Evolutionary conservation across 2,113 vertebrate genomes (phyloP), one percentile per base, ranked within the genome.

Genomic region (Ranitomeya variabilis): DNA sequence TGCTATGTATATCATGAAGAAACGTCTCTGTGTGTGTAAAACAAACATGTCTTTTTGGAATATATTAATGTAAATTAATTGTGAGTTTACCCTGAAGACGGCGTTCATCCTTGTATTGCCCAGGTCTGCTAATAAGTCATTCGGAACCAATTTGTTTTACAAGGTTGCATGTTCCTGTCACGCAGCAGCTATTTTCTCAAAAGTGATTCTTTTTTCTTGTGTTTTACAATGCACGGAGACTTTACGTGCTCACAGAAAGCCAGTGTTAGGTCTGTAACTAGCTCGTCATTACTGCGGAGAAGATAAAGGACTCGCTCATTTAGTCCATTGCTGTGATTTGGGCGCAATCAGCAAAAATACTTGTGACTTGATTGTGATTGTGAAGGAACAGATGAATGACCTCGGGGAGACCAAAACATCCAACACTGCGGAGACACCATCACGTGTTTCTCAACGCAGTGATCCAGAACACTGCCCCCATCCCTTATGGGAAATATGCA

Each of bases 1-100:
- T 67, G 19, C 62, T 21, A 69, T 45, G 51, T 83, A 69, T 14
- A 51, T 67, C 37, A 54, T 60, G 57, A 37, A 18, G 13, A 67
- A 83, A 83, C 12, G 62, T 23, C 26, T 8, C 8, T 57, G 52
- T 15, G 0, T 19, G 54, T 12, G 12, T 76, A 76, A 62, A 51
- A 83, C 51, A 23, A 67, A 69, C 51, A 31, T 37, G 57, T 54
- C 85, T 55, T 79, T 69, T 54, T 51, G n/a, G 76, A 86, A 86
- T 86, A 79, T 55, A 86, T 86, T 86, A 54, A 51, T 64, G 51
- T 67, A 79, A 86, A 86, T 77, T n/a, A 79, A 86, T 79, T 78
- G n/a, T 55, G 59, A 7, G 85, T 78, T 79, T 86, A 66, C 85
- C 60, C 73, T 54, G 85, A 59, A 79, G 62, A 79, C 55, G 13